Base-by-base conservation (phyloP, 2,888 invertebrate genomes). In the Dicyrtomina minuta region DNA sequence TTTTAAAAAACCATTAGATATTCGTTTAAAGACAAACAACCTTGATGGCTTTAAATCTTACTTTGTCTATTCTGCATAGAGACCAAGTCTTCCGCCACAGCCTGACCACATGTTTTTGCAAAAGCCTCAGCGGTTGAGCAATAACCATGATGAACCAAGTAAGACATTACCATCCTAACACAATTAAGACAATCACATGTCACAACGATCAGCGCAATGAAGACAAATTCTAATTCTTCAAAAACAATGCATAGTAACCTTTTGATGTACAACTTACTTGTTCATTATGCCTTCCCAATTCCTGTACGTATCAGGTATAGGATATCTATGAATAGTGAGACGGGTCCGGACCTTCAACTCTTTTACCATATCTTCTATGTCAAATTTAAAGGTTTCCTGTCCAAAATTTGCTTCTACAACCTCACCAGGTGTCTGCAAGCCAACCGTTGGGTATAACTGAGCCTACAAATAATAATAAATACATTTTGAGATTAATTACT, bases 341-440 rank as follows among this genome's bases (percentile, higher is more conserved):
- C 90, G 87, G 27, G 93, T 93, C 81, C 91, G 88, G 77, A 89
- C 88, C 80, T 91, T 87, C 83, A 96, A 86, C 84, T 96, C 96
- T 80, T 90, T 88, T 86, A 97, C 90, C 90, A 97, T 96, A 81
- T 96, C 95, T 83, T 94, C 92, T 79, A 99, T 95, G 84, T 99
- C 96, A 85, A 95, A 99, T 81, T 94, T 89, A 84, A 99, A 99
- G 20, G 96, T 96, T 80, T 90, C 89, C 83, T 96, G 96, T 0
- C 99, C 99, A 83, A 99, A 99, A 86, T 99, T 99, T 1, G 96
- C 96, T 84, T 97, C 96, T 66, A 97, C 93, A 75, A 96, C 91
- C 85, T 98, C 98, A 60, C 97, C 97, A 10, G 97, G 96, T 46
- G 97, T 98, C 85, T 99, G 99, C 70, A 99, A 87, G 0, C 99